Evolutionary conservation across 1,140 invertebrate genomes (phyloP), one percentile per base, ranked within the genome.

Genomic region (Mamestra configurata): DNA sequence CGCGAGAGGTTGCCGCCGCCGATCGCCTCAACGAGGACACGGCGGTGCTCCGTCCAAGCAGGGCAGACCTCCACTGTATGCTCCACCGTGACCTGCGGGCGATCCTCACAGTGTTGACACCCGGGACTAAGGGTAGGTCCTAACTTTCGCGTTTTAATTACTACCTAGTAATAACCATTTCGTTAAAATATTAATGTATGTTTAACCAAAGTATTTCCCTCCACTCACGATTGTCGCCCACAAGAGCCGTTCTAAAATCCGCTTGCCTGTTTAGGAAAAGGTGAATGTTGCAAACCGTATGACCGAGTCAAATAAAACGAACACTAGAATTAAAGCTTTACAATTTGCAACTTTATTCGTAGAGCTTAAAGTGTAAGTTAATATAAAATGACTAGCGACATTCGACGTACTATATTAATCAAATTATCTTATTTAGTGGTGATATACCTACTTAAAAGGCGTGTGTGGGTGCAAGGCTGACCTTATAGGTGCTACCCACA

Each of bases 401-500:
- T 66, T 49, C 0, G 31, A 55, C 61, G 7, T 64, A 27, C 15
- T 46, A 20, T 53, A 18, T 81, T 18, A 40, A n/a, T 35, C 4
- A 49, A 22, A 73, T n/a, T 59, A 76, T 31, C 35, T 86, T 55
- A 71, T 84, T 87, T 88, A 89, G 85, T 89, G 89, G 81, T 85
- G 84, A 86, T 86, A 85, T 88, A 90, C 90, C 79, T 93, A 92
- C 91, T 82, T 93, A 93, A 87, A 93, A 90, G 92, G 92, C 80
- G 81, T 80, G 93, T 92, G 93, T 94, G 93, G 93, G 93, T 92
- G 93, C 93, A 94, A 93, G 93, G 93, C 88, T 94, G 92, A 93
- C 92, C 92, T 93, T 94, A 93, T 85, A 92, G 88, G 87, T 85
- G 82, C 88, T 85, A 84, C 93, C 92, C 92, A 94, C 93, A 88